These are phyloP conservation scores for Caenorhabditis sulstoni DNA, from an alignment of 2,888 invertebrate species.

Conservation along the genomic window DNA sequence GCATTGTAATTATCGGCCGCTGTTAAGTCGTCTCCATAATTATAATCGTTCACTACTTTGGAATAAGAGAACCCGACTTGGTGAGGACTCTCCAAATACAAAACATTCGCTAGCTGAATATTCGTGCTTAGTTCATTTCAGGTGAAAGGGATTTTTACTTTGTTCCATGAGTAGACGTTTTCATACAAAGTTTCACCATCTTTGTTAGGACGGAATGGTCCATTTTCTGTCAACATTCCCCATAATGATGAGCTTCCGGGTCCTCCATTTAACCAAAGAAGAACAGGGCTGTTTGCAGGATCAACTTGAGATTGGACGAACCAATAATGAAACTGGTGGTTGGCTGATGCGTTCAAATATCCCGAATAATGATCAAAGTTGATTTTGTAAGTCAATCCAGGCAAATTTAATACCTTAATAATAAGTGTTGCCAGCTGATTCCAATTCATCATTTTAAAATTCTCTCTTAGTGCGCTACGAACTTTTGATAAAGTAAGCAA, in stretches of 20 bases:
- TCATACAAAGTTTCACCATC: constrained; percentile 70
- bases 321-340: constrained; percentile 65
- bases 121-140: neutral
- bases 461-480: too few species aligned
- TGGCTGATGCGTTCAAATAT: constrained; percentile 64
- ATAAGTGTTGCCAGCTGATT: too few species aligned
- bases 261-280: constrained; percentile 75
- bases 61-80: constrained; percentile 84
- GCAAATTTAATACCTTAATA: constrained; percentile 56
- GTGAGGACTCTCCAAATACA: constrained; percentile 83
- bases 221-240: constrained; percentile 81
- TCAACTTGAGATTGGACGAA: constrained; percentile 65
- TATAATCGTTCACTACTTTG: constrained; percentile 80
- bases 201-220: constrained; percentile 80
- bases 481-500: too few species aligned
- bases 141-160: constrained; percentile 35
- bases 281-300: constrained; percentile 57
- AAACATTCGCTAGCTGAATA: constrained; percentile 77
- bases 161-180: constrained; percentile 77
- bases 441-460: too few species aligned
- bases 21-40: constrained; percentile 76
- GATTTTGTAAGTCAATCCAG: constrained; percentile 65
- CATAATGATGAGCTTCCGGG: constrained; percentile 63
- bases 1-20: constrained; percentile 82
- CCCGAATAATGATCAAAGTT: constrained; percentile 72